Base-by-base conservation (phyloP, 2,797 vertebrate genomes). In the Apodemus agrarius region DNA sequence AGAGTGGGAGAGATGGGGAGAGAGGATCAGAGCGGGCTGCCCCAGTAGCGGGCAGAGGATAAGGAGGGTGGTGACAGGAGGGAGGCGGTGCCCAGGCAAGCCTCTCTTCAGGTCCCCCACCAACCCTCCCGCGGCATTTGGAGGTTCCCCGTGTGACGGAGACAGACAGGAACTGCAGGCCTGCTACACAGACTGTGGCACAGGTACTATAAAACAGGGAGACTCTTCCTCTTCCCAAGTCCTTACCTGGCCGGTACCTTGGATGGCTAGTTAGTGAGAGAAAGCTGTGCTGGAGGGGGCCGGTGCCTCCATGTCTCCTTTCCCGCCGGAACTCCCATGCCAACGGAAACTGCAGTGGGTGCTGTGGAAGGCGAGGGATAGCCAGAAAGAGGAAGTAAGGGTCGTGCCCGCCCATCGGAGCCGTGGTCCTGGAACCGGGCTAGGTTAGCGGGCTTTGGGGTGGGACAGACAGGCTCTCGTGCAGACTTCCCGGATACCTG, bases 21-120 rank as follows among this genome's bases (percentile, higher is more conserved):
- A 21, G 16, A 31, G 69, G 65, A 10, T 24, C 46, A 11, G 31
- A 6, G 14, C 4, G 1, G 72, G n/a, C 40, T 1, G 34, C 54
- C 29, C 40, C 11, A 29, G 54, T 1, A 26, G 21, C 43, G 24
- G 34, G 21, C 14, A 3, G 31, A 7, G 34, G 81, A 34, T 1
- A 4, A 43, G 26, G 40, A 43, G n/a, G 54, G 6, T 16, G 7
- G 17, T 13, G 24, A 6, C 11, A n/a, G 65, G 16, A 37, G 76
- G 22, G 19, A n/a, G 14, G 1, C 9, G 46, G 34, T 40, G 11
- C 61, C 75, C 34, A 92, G 46, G 37, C 14, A 57, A 17, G 16
- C 75, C 12, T 91, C 34, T 96, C 29, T 89, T 4, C 98, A 99
- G 99, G 97, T 99, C 99, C 46, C 98, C 98, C 29, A 97, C 99